Evolutionary conservation across 2,113 vertebrate species (phyloP).

Genomic region (Cervus canadensis): DNA sequence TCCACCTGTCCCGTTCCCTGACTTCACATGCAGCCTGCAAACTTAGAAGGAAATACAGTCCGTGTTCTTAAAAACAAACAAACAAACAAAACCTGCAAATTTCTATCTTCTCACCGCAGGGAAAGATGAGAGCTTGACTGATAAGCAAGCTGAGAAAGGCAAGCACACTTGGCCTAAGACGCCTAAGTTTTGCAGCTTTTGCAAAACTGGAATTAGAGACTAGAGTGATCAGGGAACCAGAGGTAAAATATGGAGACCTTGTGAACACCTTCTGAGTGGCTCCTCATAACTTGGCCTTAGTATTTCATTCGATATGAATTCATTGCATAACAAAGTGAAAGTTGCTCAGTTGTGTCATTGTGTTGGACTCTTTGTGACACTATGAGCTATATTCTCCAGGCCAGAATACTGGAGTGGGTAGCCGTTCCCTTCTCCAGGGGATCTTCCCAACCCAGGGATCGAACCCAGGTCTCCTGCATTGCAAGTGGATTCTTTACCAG

Average conservation of each 20-base stretch:
- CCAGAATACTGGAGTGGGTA: background rate
- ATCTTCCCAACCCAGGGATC: background rate
- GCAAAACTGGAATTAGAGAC: background rate
- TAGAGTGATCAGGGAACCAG: background rate
- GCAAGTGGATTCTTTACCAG: background rate
- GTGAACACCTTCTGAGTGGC: background rate
- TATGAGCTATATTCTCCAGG: background rate
- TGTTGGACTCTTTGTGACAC: background rate
- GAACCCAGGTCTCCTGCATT: background rate
- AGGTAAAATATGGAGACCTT: background rate
- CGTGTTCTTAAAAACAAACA: background rate
- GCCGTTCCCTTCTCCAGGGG: background rate
- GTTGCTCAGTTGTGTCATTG: background rate
- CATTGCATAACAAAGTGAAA: background rate
- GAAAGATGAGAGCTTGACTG: slow-evolving; percentile 13
- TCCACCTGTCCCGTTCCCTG: background rate
- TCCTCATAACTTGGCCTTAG: background rate
- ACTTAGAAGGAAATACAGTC: background rate
- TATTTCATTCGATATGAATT: slow-evolving; percentile 1
- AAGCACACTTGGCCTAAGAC: slow-evolving; percentile 12
- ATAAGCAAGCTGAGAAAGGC: slow-evolving; percentile 32
- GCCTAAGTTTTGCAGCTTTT: background rate
- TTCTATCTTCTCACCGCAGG: slow-evolving; percentile 7
- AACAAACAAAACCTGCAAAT: background rate
- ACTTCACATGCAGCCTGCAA: background rate